A percentile compares a stretch with the other conserved stretches of the same genome.
phyloP scores from a whole-genome alignment of 2,888 invertebrate genomes.

The Hemaris fuciformis region DNA sequence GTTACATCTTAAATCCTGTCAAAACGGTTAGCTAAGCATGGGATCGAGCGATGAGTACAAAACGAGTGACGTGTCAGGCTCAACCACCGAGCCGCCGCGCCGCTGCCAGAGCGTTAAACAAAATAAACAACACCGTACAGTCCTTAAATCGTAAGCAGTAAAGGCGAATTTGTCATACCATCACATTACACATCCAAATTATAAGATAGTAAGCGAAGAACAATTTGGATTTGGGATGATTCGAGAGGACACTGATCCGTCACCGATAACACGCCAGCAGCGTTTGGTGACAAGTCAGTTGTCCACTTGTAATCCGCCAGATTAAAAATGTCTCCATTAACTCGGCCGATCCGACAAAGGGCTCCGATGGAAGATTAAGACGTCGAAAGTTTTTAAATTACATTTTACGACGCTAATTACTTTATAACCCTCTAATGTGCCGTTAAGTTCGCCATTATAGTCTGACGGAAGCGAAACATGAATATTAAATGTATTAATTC shows the following conservation, averaged over 20 bases:
- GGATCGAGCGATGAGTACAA: slow-evolving; percentile 75
- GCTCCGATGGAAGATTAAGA: slow-evolving; percentile 3
- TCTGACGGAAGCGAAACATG: slow-evolving; percentile 54
- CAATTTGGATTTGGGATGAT: slow-evolving; percentile 72
- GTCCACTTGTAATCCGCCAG: slow-evolving; percentile 66
- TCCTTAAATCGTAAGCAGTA: slow-evolving; percentile 23
- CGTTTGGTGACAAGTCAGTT: slow-evolving; percentile 75
- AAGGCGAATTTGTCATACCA: slow-evolving; percentile 32
- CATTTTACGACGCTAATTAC: slow-evolving; percentile 41
- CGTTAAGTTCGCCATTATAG: slow-evolving; percentile 52
- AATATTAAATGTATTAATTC: slow-evolving; percentile 56
- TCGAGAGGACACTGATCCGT: slow-evolving; percentile 75
- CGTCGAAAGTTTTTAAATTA: slow-evolving; percentile 37
- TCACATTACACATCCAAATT: slow-evolving; percentile 25
- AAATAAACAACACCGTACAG: background rate
- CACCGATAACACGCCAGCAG: slow-evolving; percentile 72
- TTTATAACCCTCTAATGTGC: slow-evolving; percentile 44
- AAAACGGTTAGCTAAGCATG: slow-evolving; percentile 79
- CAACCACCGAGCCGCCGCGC: slow-evolving; percentile 39
- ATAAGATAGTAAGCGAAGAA: slow-evolving; percentile 54
- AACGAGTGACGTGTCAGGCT: slow-evolving; percentile 62
- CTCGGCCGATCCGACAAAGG: slow-evolving; percentile 29
- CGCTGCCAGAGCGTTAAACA: slow-evolving; percentile 17
- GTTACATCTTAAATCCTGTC: slow-evolving; percentile 72
- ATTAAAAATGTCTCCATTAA: slow-evolving; percentile 59